phyloP scores from a whole-genome alignment of 92 coral and sea anemone species.

The Nematostella vectensis region DNA sequence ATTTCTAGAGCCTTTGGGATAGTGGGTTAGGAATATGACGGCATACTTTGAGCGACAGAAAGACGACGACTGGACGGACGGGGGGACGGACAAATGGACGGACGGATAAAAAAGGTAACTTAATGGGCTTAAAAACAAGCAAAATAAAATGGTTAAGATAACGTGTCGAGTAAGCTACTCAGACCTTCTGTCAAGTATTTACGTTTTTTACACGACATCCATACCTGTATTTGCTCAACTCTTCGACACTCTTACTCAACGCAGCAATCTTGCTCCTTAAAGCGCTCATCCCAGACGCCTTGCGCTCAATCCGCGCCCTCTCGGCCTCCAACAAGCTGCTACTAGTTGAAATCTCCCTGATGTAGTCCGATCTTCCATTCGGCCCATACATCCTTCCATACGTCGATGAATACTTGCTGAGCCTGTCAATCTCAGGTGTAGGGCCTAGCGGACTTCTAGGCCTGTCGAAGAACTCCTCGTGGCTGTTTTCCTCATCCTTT shows the following conservation, averaged over 20 bases:
- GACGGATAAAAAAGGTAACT: too few relatives aligned
- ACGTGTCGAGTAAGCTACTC: too few relatives aligned
- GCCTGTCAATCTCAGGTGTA: not conserved
- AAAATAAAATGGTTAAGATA: too few relatives aligned
- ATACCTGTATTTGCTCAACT: conserved; percentile 17
- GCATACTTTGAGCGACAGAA: too few relatives aligned
- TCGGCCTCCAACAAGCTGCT: not conserved
- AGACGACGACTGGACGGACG: too few relatives aligned
- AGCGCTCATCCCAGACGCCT: conserved; percentile 14
- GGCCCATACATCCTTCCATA: not conserved
- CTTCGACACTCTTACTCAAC: conserved; percentile 26
- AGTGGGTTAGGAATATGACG: too few relatives aligned
- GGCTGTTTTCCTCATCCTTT: conserved; percentile 22
- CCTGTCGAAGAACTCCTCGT: conserved; percentile 16
- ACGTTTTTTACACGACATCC: too few relatives aligned
- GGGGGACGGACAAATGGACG: too few relatives aligned
- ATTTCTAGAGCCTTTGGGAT: too few relatives aligned
- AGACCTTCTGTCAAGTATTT: too few relatives aligned
- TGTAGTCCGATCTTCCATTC: not conserved
- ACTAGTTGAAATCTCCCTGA: conserved; percentile 3
- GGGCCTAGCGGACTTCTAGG: not conserved
- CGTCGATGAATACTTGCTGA: too few relatives aligned
- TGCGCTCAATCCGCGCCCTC: conserved; percentile 1
- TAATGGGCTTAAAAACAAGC: not conserved
- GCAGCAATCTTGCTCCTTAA: conserved; percentile 24